Percentiles rank a stretch among this genome's conserved stretches.
Conservation (phyloP, 2,797 vertebrate genomes). For the Gambelia wislizenii region DNA sequence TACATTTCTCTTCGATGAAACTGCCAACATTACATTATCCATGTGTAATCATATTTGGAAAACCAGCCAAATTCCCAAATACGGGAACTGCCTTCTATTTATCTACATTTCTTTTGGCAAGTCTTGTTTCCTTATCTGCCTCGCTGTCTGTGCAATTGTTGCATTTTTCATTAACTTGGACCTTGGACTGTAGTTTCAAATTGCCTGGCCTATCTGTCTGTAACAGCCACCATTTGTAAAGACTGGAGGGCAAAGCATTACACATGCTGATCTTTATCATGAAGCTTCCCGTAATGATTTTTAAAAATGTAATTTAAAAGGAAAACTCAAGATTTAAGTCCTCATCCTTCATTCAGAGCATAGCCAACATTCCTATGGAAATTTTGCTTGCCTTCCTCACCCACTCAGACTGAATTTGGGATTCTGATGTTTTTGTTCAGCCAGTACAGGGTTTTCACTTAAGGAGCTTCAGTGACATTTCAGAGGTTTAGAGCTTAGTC, state of each 20-base stretch:
- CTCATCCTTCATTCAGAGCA: slow-evolving; percentile 1
- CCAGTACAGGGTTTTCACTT: neutral
- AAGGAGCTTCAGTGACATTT: neutral
- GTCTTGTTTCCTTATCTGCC: slow-evolving; percentile 38
- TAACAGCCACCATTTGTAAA: slow-evolving; percentile 45
- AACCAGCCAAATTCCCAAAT: slow-evolving; percentile 38
- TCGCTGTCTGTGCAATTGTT: slow-evolving; percentile 21
- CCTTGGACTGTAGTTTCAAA: slow-evolving; percentile 29
- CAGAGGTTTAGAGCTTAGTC: neutral
- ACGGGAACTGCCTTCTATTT: neutral
- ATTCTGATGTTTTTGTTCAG: neutral
- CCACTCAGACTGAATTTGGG: neutral
- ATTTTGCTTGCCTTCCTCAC: neutral
- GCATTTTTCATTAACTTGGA: slow-evolving; percentile 35
- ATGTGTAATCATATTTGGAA: neutral
- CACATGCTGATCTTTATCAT: slow-evolving; percentile 51
- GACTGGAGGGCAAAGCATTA: neutral
- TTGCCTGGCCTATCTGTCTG: slow-evolving; percentile 52
- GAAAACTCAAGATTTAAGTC: slow-evolving; percentile 48
- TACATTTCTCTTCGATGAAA: slow-evolving; percentile 42
- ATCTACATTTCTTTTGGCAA: slow-evolving; percentile 30
- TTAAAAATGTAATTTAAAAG: slow-evolving; percentile 42
- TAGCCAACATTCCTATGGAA: neutral
- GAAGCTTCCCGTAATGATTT: slow-evolving; percentile 38
- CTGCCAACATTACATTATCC: slow-evolving; percentile 23